A percentile compares a stretch with the other conserved stretches of the same genome.
These are phyloP conservation scores for Sympetrum striolatum DNA, from an alignment of 2,888 invertebrate genomes.

Conservation along the genomic window DNA sequence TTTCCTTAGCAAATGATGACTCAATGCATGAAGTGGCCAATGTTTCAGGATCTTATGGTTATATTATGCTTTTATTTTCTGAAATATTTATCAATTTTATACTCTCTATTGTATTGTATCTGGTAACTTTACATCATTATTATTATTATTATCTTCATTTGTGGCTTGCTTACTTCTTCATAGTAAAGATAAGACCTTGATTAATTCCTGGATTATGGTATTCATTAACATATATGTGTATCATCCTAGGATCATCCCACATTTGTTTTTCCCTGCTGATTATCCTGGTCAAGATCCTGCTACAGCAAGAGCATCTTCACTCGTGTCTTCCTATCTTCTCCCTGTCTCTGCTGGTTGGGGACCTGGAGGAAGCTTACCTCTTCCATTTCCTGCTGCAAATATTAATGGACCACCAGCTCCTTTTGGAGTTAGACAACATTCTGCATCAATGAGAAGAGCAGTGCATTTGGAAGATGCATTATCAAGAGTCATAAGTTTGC, in stretches of 20 bases:
- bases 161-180: slow-evolving; percentile 54
- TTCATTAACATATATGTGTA: not conserved
- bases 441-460: not conserved
- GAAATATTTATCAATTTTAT: slow-evolving; percentile 2
- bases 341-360: slow-evolving; percentile 55
- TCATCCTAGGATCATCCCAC: slow-evolving; percentile 57
- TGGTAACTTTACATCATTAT: too few species aligned
- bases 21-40: too few species aligned
- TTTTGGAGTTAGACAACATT: not conserved
- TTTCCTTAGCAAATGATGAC: too few species aligned
- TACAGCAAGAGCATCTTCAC: slow-evolving; percentile 62
- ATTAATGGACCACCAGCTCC: slow-evolving; percentile 31
- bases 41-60: too few species aligned
- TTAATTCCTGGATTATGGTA: not conserved
- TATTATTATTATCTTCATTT: slow-evolving; percentile 44
- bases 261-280: slow-evolving; percentile 60
- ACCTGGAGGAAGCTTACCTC: slow-evolving; percentile 47
- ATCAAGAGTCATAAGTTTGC: slow-evolving; percentile 64
- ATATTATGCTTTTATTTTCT: not conserved
- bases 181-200: not conserved
- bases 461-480: slow-evolving; percentile 62
- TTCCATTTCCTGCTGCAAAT: slow-evolving; percentile 19
- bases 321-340: slow-evolving; percentile 54
- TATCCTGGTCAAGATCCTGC: slow-evolving; percentile 64
- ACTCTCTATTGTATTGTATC: too few species aligned